These are phyloP conservation scores for Andrena minutula DNA, from an alignment of 2,888 invertebrate species.

Conservation along the genomic window DNA sequence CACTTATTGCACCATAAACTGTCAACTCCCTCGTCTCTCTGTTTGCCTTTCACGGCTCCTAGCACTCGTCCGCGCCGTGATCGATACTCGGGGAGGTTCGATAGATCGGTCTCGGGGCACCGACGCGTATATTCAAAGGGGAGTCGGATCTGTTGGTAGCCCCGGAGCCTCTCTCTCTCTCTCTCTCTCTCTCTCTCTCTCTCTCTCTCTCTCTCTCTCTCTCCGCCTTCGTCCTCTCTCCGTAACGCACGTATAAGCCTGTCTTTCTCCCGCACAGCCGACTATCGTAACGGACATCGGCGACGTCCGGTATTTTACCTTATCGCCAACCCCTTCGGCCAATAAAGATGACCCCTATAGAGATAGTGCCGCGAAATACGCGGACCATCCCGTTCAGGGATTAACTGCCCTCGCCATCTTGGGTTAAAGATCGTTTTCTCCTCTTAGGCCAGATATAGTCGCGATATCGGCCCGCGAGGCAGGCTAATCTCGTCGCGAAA, in stretches of 20 bases:
- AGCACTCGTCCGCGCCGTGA: conserved; percentile 36
- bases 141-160: conserved; percentile 59
- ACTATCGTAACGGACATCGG: conserved; percentile 75
- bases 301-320: conserved; percentile 78
- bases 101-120: conserved; percentile 55
- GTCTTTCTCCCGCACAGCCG: conserved; percentile 45
- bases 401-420: conserved; percentile 76
- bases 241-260: conserved; percentile 8
- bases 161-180: conserved; percentile 34
- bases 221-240: conserved; percentile 26
- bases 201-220: conserved; percentile 40
- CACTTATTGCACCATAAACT: conserved; percentile 54
- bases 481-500: conserved; percentile 61
- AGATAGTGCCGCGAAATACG: conserved; percentile 78
- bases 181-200: conserved; percentile 35
- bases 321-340: conserved; percentile 78
- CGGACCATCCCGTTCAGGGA: conserved; percentile 74
- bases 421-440: conserved; percentile 74
- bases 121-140: conserved; percentile 46
- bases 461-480: conserved; percentile 61
- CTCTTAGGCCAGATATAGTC: conserved; percentile 65
- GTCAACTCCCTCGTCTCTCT: conserved; percentile 40
- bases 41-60: conserved; percentile 35
- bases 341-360: conserved; percentile 79
- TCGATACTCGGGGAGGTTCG: conserved; percentile 48